These are phyloP conservation scores for Sceloporus undulatus DNA, from an alignment of 2,113 vertebrate species.

Conservation along the genomic window DNA sequence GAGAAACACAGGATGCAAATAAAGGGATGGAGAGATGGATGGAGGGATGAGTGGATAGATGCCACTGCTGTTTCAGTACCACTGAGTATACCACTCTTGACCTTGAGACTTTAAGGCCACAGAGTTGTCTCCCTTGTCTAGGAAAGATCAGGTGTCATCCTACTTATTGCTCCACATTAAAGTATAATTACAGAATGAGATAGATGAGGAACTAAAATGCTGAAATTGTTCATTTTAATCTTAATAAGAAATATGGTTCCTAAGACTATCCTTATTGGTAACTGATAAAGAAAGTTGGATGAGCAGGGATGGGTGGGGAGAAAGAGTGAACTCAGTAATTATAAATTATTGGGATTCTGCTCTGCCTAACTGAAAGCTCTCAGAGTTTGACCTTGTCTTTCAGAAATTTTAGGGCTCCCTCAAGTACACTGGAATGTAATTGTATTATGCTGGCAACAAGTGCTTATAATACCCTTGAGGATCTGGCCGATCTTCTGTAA, in stretches of 20 bases:
- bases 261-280: constrained; percentile 46
- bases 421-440: constrained; percentile 52
- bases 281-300: constrained; percentile 39
- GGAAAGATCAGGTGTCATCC: constrained; percentile 32
- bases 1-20: no score
- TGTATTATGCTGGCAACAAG: constrained; percentile 60
- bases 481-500: constrained; percentile 47
- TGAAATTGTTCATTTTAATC: constrained; percentile 61
- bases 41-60: neutral
- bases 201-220: constrained; percentile 58
- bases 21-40: no score
- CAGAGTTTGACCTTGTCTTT: constrained; percentile 64
- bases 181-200: constrained; percentile 37
- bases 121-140: constrained; percentile 25
- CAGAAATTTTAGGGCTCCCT: constrained; percentile 57
- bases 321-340: neutral
- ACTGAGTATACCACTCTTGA: no score
- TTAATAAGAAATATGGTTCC: constrained; percentile 52
- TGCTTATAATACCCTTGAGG: constrained; percentile 50
- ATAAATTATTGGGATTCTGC: constrained; percentile 52
- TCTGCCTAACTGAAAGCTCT: constrained; percentile 45
- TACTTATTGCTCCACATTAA: constrained; percentile 30
- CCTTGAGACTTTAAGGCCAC: constrained; percentile 13
- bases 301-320: no score
- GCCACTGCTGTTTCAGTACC: constrained; percentile 11